Conservation (phyloP, 2,113 vertebrate species). For the Otocyon megalotis region DNA sequence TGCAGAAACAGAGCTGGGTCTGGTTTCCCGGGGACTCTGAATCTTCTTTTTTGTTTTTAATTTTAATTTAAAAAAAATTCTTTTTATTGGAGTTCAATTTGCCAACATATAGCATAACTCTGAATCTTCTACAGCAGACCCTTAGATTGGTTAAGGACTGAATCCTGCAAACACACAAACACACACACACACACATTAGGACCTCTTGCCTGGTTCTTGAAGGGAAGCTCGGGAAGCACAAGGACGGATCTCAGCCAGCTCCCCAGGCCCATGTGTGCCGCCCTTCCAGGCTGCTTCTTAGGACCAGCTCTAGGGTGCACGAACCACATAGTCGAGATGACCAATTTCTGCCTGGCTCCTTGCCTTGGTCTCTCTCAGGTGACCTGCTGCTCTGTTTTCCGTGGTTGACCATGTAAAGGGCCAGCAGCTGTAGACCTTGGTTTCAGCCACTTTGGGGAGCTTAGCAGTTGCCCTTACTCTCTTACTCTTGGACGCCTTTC, state of each 20-base stretch:
- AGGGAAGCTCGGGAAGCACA: not conserved
- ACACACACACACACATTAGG: not conserved
- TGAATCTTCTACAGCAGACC: not conserved
- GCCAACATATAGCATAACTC: not conserved
- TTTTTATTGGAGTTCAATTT: too few species aligned
- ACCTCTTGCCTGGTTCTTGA: not conserved
- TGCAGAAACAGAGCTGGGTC: not conserved
- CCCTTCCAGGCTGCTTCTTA: not conserved
- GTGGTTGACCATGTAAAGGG: not conserved
- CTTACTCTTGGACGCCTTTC: not conserved
- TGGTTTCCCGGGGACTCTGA: not conserved
- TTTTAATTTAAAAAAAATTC: too few species aligned
- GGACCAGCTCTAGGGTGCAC: accelerated
- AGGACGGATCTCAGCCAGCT: not conserved
- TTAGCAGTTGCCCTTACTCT: not conserved
- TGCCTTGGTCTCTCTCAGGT: not conserved
- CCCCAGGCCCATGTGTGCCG: not conserved
- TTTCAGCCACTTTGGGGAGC: not conserved
- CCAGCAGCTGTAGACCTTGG: not conserved
- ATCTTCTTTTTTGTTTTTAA: not conserved
- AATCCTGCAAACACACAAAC: not conserved
- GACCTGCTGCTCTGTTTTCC: not conserved
- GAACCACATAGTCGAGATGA: not conserved
- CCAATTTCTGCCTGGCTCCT: not conserved
- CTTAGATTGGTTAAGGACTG: not conserved